Evolutionary conservation across 1,140 invertebrate genomes (phyloP).

Genomic region (Cotesia vestalis): DNA sequence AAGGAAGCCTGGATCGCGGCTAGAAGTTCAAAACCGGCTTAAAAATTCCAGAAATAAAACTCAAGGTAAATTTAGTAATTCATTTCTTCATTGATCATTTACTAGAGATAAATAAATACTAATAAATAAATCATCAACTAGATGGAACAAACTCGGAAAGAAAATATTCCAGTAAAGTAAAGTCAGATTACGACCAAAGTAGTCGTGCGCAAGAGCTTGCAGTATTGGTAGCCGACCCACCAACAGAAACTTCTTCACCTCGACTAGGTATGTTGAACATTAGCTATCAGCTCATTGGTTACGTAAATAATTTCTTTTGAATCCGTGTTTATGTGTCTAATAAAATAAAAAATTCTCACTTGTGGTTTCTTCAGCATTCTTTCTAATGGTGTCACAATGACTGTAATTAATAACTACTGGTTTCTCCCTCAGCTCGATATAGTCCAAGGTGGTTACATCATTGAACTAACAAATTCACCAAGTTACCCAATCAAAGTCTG

Average conservation of each 20-base stretch:
- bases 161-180: slow-evolving; percentile 21
- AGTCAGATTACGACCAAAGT: slow-evolving; percentile 51
- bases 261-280: slow-evolving; percentile 44
- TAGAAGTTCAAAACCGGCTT: slow-evolving; percentile 20
- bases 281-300: background rate
- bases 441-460: slow-evolving; percentile 34
- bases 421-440: slow-evolving; percentile 39
- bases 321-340: background rate
- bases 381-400: background rate
- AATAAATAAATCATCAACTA: background rate
- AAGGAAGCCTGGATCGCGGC: slow-evolving; percentile 41
- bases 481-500: slow-evolving; percentile 27
- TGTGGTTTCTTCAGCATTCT: slow-evolving; percentile 4
- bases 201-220: slow-evolving; percentile 58
- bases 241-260: slow-evolving; percentile 41
- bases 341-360: slow-evolving; percentile 18
- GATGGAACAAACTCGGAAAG: slow-evolving; percentile 5
- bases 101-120: background rate
- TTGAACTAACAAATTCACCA: slow-evolving; percentile 40
- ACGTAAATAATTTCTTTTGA: slow-evolving; percentile 26
- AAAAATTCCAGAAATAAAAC: background rate
- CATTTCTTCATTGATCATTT: too few relatives aligned
- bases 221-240: slow-evolving; percentile 53
- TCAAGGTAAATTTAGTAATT: too few relatives aligned
- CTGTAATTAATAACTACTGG: slow-evolving; percentile 31